phyloP scores from a whole-genome alignment of 2,888 invertebrate genomes.

The Stenotaenia linearis region DNA sequence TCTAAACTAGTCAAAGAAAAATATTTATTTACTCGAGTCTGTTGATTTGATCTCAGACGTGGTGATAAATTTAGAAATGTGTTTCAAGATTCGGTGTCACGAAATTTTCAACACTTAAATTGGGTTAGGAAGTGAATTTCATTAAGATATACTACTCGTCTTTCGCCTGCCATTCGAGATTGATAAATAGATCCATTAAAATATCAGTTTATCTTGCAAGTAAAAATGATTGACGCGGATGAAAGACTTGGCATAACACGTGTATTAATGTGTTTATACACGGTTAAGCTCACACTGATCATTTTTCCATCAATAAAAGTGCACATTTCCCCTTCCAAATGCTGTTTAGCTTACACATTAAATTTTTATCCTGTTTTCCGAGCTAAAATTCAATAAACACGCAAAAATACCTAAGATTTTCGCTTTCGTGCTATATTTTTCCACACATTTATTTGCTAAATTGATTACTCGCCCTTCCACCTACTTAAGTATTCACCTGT shows the following conservation, averaged over 20 bases:
- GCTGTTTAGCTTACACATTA: neutral
- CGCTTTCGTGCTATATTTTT: neutral
- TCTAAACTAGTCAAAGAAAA: no score
- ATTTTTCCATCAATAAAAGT: neutral
- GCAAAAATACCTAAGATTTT: neutral
- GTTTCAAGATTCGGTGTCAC: no score
- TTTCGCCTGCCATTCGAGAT: neutral
- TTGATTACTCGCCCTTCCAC: neutral
- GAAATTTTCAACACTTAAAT: neutral
- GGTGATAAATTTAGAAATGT: no score
- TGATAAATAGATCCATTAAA: slow-evolving; percentile 6
- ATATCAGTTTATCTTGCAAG: neutral
- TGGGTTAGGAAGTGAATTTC: neutral
- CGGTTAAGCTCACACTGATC: neutral
- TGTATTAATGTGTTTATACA: slow-evolving; percentile 5
- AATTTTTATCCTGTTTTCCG: neutral
- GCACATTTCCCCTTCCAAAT: neutral
- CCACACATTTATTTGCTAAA: neutral
- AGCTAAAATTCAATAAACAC: neutral
- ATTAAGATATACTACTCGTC: neutral
- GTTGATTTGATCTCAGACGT: no score
- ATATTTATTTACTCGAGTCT: no score
- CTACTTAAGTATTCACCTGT: neutral
- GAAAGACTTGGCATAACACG: neutral
- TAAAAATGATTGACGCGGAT: slow-evolving; percentile 8